Base-by-base conservation (phyloP, 2,113 vertebrate species). In the Solea senegalensis region DNA sequence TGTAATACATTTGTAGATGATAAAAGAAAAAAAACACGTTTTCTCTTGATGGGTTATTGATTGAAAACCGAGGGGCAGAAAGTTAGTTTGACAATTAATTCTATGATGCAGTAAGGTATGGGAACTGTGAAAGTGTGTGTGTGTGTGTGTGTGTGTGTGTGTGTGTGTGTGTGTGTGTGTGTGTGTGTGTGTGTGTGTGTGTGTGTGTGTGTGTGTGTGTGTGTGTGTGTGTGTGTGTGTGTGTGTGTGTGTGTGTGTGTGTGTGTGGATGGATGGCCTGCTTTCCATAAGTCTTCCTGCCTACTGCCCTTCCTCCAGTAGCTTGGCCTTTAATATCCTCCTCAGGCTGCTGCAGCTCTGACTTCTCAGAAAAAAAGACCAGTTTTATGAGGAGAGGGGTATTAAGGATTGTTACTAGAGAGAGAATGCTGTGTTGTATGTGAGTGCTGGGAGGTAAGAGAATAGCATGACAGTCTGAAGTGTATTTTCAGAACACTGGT, bases 161-260 rank as follows among this genome's bases (percentile, higher is more conserved):
- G 43, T 1, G 43, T 44, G 43, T 44, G 43, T 1, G 43, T 44
- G 43, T 44, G 12, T n/a, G 49, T 51, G 49, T 51, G 43, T 44
- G 43, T 44, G 43, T 44, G 43, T 1, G 43, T 44, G 43, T 44
- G 43, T 1, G 43, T 44, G 43, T 44, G 43, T 1, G 43, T 44
- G 43, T 44, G 43, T 1, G 43, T 44, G 43, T 44, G 43, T 1
- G 43, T 44, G 43, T 44, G 43, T 1, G 43, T 44, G 43, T 44
- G 12, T n/a, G 49, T 51, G 49, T 51, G 28, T 8, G 43, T 40
- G 28, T 40, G 8, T 40, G 15, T 28, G 14, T 56, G n/a, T 56
- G 15, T 55, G 15, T 56, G 13, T 40, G 54, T 56, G 54, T 26
- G 13, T 56, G 54, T 56, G 26, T 28, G 55, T 57, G 55, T 58